A percentile compares a stretch with the other conserved stretches of the same genome.
Conservation (phyloP, 2,888 invertebrate genomes). For the Nemotelus nigrinus region DNA sequence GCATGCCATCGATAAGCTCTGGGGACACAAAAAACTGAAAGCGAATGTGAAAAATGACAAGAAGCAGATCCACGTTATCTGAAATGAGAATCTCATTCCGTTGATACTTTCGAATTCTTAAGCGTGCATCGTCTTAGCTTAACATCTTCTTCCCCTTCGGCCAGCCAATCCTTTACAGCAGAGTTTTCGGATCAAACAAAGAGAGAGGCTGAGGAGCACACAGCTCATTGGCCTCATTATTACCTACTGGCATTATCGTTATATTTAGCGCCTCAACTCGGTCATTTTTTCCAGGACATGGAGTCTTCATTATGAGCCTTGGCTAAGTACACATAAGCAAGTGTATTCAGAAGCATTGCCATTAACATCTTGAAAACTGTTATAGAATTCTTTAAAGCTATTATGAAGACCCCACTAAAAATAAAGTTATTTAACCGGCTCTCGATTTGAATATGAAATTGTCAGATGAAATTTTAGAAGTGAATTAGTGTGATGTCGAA, state of each 20-base stretch:
- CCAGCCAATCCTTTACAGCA: slow-evolving; percentile 29
- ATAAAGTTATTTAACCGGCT: background rate
- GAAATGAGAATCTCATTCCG: slow-evolving; percentile 44
- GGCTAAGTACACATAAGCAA: slow-evolving; percentile 4
- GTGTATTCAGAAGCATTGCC: background rate
- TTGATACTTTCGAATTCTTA: slow-evolving; percentile 39
- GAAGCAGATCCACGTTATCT: slow-evolving; percentile 38
- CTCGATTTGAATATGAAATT: too few species aligned
- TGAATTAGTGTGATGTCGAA: slow-evolving; percentile 17
- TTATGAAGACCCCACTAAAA: background rate
- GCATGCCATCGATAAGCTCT: slow-evolving; percentile 44
- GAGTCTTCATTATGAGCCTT: slow-evolving; percentile 22
- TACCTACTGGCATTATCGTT: slow-evolving; percentile 17
- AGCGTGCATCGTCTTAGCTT: slow-evolving; percentile 24
- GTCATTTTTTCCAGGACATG: slow-evolving; percentile 35
- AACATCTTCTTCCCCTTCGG: slow-evolving; percentile 41
- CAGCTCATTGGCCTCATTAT: slow-evolving; percentile 21
- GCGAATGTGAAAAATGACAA: slow-evolving; percentile 27
- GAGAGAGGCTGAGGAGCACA: background rate
- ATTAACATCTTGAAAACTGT: background rate
- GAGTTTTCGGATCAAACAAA: background rate
- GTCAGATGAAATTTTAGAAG: background rate
- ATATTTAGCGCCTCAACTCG: background rate
- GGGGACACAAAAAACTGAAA: slow-evolving; percentile 36
- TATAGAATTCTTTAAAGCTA: slow-evolving; percentile 4